Evolutionary conservation across 2,888 invertebrate species (phyloP).

Genomic region (Melipona bicolor): DNA sequence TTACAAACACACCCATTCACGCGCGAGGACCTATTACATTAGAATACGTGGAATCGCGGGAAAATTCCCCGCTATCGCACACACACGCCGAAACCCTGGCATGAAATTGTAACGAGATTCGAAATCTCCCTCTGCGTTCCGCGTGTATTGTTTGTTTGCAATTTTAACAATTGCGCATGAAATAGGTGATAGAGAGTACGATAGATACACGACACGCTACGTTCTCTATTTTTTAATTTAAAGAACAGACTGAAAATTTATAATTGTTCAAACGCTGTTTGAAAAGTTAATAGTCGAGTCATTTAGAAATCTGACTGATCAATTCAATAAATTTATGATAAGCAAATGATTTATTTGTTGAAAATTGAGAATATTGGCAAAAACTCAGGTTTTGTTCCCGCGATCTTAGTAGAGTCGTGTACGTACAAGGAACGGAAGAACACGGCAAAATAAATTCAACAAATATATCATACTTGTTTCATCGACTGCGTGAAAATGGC

Average conservation of each 20-base stretch:
- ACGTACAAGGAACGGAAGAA: too few species aligned
- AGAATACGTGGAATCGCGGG: constrained; percentile 47
- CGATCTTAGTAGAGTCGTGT: too few species aligned
- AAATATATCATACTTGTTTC: not conserved
- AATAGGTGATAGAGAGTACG: not conserved
- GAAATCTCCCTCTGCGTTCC: constrained; percentile 34
- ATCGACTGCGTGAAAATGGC: not conserved
- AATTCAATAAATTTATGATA: too few species aligned
- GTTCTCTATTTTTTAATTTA: too few species aligned
- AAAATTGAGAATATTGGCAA: too few species aligned
- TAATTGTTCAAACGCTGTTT: too few species aligned
- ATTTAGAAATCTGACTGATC: too few species aligned
- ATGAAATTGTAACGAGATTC: constrained; percentile 39
- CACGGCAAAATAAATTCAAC: not conserved
- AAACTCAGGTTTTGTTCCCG: too few species aligned
- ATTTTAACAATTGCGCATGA: not conserved
- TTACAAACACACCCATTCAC: constrained; percentile 30
- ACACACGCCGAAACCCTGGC: constrained; percentile 2
- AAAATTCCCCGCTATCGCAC: constrained; percentile 44
- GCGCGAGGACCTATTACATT: constrained; percentile 52
- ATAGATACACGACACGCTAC: not conserved
- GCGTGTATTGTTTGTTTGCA: not conserved
- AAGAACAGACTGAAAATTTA: too few species aligned
- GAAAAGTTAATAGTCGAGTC: too few species aligned
- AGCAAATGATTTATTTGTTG: too few species aligned